Percentiles rank a stretch among this genome's conserved stretches.
phyloP scores from a whole-genome alignment of 2,888 invertebrate species.

The Eulithis testata region DNA sequence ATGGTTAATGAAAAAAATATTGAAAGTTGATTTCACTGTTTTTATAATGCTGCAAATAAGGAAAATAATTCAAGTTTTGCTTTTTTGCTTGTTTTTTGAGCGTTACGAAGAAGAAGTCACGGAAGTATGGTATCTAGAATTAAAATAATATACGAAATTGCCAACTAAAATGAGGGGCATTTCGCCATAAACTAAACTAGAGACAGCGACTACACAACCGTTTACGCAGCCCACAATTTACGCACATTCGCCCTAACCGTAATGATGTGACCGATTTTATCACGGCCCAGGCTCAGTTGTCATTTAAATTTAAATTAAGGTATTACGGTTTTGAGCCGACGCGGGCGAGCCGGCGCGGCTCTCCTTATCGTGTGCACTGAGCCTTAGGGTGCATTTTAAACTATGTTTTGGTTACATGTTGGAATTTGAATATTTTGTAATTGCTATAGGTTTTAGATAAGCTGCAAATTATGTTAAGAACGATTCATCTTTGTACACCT shows the following conservation, averaged over 20 bases:
- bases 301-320: slow-evolving; percentile 84
- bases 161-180: slow-evolving; percentile 9
- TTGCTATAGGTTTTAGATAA: not conserved
- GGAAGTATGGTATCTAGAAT: too few species aligned
- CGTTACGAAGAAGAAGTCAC: too few species aligned
- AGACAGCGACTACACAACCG: slow-evolving; percentile 17
- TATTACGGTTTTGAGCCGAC: slow-evolving; percentile 60
- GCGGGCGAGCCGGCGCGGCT: slow-evolving; percentile 53
- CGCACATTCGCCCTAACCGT: slow-evolving; percentile 36
- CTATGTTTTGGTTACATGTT: slow-evolving; percentile 42
- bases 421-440: slow-evolving; percentile 23
- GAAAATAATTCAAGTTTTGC: too few species aligned
- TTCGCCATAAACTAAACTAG: slow-evolving; percentile 20
- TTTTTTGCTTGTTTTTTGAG: too few species aligned
- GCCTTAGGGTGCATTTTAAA: slow-evolving; percentile 60
- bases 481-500: not conserved
- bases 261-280: slow-evolving; percentile 65
- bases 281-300: slow-evolving; percentile 66
- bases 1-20: too few species aligned
- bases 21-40: too few species aligned
- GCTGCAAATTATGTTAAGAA: not conserved
- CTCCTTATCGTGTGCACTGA: slow-evolving; percentile 54
- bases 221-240: slow-evolving; percentile 24
- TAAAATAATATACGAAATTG: not conserved
- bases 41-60: too few species aligned